Percentiles rank a stretch among this genome's conserved stretches.
Evolutionary conservation across 2,113 vertebrate species (phyloP).

Genomic region (Pao palembangensis): DNA sequence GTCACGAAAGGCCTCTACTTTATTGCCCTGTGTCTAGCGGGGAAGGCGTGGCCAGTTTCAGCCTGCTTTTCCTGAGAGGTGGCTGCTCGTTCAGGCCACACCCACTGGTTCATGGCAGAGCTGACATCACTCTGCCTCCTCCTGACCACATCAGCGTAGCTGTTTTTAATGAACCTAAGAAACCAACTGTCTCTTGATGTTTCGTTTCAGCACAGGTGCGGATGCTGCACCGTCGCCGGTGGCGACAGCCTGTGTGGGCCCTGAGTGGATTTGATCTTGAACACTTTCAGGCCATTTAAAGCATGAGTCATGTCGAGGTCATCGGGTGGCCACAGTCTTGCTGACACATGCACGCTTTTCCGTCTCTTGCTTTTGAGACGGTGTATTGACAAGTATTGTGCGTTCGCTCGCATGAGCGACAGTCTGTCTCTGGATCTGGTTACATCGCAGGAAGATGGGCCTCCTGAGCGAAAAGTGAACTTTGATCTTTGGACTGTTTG

Average conservation of each 20-base stretch:
- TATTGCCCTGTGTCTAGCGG: constrained; percentile 9
- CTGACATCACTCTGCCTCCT: constrained; percentile 1
- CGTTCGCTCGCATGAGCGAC: constrained; percentile 18
- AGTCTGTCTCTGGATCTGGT: background rate
- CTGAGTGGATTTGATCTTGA: constrained; percentile 48
- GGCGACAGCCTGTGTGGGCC: constrained; percentile 43
- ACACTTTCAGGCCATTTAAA: constrained; percentile 56
- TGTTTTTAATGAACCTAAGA: too few species aligned
- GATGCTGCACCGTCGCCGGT: constrained; percentile 14
- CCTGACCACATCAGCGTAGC: background rate
- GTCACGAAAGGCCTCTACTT: background rate
- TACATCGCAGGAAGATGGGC: background rate
- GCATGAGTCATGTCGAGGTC: constrained; percentile 48
- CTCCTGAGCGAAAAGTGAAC: background rate
- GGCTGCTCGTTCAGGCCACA: constrained; percentile 35
- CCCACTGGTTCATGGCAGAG: constrained; percentile 7
- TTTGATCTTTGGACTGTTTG: background rate
- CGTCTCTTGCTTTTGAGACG: constrained; percentile 6
- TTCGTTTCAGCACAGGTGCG: constrained; percentile 1
- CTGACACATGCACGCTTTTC: constrained; percentile 15
- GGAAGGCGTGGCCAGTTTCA: constrained; percentile 35
- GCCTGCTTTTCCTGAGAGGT: constrained; percentile 47
- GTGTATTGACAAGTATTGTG: constrained; percentile 15
- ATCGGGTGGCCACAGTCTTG: constrained; percentile 32
- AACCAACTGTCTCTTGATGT: too few species aligned